Evolutionary conservation across 2,797 vertebrate species (phyloP), one percentile per base, ranked within the genome.

Genomic region (Pristis pectinata): DNA sequence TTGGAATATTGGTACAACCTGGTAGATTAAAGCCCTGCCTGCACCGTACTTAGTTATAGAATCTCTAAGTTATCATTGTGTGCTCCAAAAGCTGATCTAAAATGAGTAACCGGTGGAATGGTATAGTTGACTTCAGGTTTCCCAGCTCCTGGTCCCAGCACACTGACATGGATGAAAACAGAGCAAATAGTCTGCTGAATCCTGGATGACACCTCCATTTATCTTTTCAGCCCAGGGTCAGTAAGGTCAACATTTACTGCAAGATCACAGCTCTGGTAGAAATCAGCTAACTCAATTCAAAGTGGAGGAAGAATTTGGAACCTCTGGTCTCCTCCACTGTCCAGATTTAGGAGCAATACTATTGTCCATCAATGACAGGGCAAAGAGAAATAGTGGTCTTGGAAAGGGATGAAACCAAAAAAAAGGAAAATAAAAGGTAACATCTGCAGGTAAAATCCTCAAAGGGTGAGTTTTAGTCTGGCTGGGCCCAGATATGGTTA

Each of bases 401-500:
- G 56, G 15, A 34, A 89, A 15, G 59, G 34, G 59, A 41, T 27
- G 56, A 91, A 91, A 37, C 17, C 27, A n/a, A 37, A 37, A 13
- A 56, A 37, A 22, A 64, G 37, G 59, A 61, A 91, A 91, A 41
- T 67, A 24, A 59, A 41, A 67, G 87, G 59, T 41, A 91, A 89
- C 17, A 19, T 5, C 27, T n/a, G 34, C 56, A 61, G 85, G 30
- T 49, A 24, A 74, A 49, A 53, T 94, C 72, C 30, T 94, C 27
- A 53, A 94, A 74, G 27, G 30, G 30, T 30, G 59, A 19, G 22
- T 53, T 76, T 94, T 74, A 7, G 27, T 76, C 44, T 76, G 67
- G 44, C 41, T 53, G 41, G 67, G 92, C 53, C 67, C 94, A 70
- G 70, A 94, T 70, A 94, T 70, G 92, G 92, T 94, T 94, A 94